Base-by-base conservation (phyloP, 2,888 invertebrate genomes). In the Plebejus argus region DNA sequence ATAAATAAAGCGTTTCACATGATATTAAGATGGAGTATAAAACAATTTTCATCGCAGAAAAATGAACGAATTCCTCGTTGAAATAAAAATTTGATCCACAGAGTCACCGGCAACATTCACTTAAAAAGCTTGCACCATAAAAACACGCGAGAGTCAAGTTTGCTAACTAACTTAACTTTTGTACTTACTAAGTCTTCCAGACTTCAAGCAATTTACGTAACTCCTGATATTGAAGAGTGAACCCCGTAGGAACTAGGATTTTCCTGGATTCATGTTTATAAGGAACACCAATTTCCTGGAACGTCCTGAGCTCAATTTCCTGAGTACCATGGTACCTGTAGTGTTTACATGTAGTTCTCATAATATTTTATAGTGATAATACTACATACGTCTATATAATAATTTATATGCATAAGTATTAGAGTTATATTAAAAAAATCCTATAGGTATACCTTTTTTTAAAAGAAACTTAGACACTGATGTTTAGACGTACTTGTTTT, bases 261-360 rank as follows among this genome's bases (percentile, higher is more conserved):
- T n/a, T 20, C 35, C 35, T 1, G n/a, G 28, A 33, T n/a, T 70
- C 18, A 71, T 10, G 15, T 39, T 71, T 39, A 39, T 39, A 39
- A 39, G 71, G 71, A 71, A 39, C 39, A 39, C 20, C 39, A 15
- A 71, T 71, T 71, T 71, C 71, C 71, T 39, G n/a, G 10, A n/a
- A 71, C 39, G 20, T 39, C 8, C 71, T 71, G 18, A 39, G 39
- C 1, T 71, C 8, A n/a, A 35, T 6, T 20, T 71, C 35, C 39
- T 12, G 35, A 8, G 18, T 33, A n/a, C n/a, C n/a, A n/a, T n/a
- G n/a, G n/a, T n/a, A 18, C 35, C 71, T 39, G 35, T 39, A n/a
- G 39, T 71, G 35, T 70, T 7, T 45, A 45, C 12, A 45, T 18
- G 49, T 18, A 53, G 15, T 15, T 53, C 4, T 53, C 12, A 5